These are phyloP conservation scores for Lasioglossum albipes DNA, from an alignment of 1,140 invertebrate genomes.

Conservation along the genomic window DNA sequence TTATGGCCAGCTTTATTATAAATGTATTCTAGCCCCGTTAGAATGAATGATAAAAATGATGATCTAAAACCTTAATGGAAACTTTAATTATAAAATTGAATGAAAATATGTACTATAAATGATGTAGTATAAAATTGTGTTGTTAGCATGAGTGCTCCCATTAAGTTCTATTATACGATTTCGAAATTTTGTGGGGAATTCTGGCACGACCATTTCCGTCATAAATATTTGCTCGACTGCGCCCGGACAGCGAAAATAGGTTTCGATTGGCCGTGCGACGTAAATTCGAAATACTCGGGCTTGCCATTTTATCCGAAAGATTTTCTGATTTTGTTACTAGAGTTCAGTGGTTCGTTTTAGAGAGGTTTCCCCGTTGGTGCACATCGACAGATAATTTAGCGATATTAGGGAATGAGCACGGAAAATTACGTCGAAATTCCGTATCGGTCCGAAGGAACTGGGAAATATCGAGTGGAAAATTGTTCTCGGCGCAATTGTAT, in stretches of 20 bases:
- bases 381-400: constrained; percentile 1
- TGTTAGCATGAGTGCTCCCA: too few relatives aligned
- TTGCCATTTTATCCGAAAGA: background rate
- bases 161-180: too few relatives aligned
- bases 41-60: too few relatives aligned
- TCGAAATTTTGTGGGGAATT: too few relatives aligned
- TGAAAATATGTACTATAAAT: too few relatives aligned
- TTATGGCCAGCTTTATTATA: too few relatives aligned
- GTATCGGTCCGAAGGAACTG: background rate
- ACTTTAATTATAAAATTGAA: too few relatives aligned
- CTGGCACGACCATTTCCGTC: too few relatives aligned
- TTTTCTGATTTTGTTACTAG: background rate
- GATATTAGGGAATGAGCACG: constrained; percentile 5
- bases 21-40: too few relatives aligned
- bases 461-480: constrained; percentile 28
- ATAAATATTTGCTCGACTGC: background rate
- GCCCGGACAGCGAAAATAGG: background rate
- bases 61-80: too few relatives aligned
- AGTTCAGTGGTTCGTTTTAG: constrained; percentile 3
- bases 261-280: background rate
- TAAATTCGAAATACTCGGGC: background rate
- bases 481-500: constrained; percentile 18
- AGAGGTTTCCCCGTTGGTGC: background rate
- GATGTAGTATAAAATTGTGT: too few relatives aligned
- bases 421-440: constrained; percentile 12